A percentile compares a stretch with the other conserved stretches of the same genome.
phyloP scores from a whole-genome alignment of 1,140 invertebrate genomes.

The Diorhabda carinulata region DNA sequence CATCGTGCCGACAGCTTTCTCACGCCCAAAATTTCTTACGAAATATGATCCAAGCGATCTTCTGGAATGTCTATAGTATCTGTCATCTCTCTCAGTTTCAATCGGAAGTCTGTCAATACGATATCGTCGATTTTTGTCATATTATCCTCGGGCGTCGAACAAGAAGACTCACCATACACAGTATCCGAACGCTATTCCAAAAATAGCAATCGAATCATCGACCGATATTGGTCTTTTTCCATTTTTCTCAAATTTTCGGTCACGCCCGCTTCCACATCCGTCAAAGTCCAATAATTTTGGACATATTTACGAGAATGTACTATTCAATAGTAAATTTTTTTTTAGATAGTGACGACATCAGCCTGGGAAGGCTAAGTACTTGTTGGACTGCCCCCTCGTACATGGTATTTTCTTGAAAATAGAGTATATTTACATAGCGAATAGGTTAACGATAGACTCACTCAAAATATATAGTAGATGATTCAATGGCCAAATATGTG shows the following conservation, averaged over 20 bases:
- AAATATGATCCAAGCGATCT: not conserved
- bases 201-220: not conserved
- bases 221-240: not conserved
- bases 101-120: not conserved
- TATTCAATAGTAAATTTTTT: conserved; percentile 24
- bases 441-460: too few species aligned
- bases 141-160: not conserved
- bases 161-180: not conserved
- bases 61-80: not conserved
- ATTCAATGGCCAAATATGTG: too few species aligned
- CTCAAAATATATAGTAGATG: too few species aligned
- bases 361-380: conserved; percentile 24
- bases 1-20: not conserved
- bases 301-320: conserved; percentile 21
- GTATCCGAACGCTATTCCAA: not conserved
- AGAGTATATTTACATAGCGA: too few species aligned
- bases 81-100: not conserved
- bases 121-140: not conserved
- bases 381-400: conserved; percentile 13
- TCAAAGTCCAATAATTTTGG: too few species aligned
- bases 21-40: not conserved
- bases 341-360: conserved; percentile 22
- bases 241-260: not conserved
- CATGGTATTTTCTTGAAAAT: too few species aligned
- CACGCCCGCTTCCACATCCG: too few species aligned